A percentile compares a stretch with the other conserved stretches of the same genome.
phyloP scores from a whole-genome alignment of 2,113 vertebrate genomes.

The Excalfactoria chinensis region DNA sequence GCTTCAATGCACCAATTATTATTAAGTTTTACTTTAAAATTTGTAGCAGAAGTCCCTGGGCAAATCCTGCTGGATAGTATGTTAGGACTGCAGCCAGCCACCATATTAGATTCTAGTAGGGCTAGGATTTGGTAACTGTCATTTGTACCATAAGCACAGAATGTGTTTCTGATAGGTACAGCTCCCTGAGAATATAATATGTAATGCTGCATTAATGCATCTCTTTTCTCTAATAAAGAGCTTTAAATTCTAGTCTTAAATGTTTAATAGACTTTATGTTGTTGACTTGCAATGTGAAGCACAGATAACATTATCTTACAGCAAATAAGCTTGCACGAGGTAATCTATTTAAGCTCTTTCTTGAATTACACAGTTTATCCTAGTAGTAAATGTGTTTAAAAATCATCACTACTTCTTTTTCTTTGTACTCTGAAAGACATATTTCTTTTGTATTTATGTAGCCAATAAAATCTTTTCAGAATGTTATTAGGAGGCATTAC shows the following conservation, averaged over 20 bases:
- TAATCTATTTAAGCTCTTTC: conserved; percentile 34
- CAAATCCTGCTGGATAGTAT: neutral
- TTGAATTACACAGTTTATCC: neutral
- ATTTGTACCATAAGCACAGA: neutral
- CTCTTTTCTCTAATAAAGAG: neutral
- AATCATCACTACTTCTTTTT: neutral
- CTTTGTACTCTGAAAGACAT: neutral
- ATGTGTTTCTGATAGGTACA: neutral
- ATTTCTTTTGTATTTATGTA: neutral
- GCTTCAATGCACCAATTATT: neutral
- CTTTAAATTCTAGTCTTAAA: neutral
- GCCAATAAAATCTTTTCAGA: neutral
- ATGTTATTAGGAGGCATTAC: neutral
- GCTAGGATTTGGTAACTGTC: neutral
- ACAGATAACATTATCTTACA: neutral
- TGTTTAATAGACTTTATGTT: neutral
- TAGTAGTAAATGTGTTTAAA: neutral
- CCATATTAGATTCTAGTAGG: neutral
- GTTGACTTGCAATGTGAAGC: conserved; percentile 4
- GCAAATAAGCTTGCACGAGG: neutral
- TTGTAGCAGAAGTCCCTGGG: neutral
- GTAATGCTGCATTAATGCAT: neutral
- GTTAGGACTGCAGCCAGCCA: neutral
- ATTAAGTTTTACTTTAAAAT: neutral
- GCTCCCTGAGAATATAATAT: rapidly evolving